Conservation (phyloP, 30 jellyfish, hydroid and myxozoan species). For the Catostylus mosaicus region DNA sequence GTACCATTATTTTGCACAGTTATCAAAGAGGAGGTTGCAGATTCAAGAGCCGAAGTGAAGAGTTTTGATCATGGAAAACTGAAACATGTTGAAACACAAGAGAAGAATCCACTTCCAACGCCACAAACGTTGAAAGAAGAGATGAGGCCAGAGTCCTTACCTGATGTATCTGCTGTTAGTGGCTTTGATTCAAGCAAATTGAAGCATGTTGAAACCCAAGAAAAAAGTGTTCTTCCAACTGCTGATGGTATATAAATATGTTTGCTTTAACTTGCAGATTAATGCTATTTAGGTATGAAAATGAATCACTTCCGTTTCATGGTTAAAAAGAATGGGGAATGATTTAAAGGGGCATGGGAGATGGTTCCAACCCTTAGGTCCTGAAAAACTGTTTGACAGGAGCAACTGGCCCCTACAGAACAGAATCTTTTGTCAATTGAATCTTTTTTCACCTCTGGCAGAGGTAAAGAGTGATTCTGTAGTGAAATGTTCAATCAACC, state of each 20-base stretch:
- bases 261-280: no score
- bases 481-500: no score
- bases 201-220: conserved; percentile 84
- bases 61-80: conserved; percentile 78
- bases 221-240: conserved; percentile 80
- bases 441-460: no score
- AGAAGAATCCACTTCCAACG: conserved; percentile 93
- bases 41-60: conserved; percentile 90
- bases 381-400: no score
- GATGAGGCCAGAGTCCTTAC: conserved; percentile 78
- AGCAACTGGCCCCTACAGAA: no score
- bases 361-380: no score
- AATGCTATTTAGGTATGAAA: no score
- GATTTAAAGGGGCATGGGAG: no score
- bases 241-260: conserved; percentile 69
- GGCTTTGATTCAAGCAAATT: conserved; percentile 63
- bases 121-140: conserved; percentile 77
- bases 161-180: conserved; percentile 89
- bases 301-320: no score
- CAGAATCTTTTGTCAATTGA: no score
- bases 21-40: conserved; percentile 82
- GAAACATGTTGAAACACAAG: conserved; percentile 94
- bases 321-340: no score
- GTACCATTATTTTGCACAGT: conserved; percentile 56
- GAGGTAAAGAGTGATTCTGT: no score